Evolutionary conservation across 2,797 vertebrate genomes (phyloP).

Genomic region (Amphiprion clarkii): DNA sequence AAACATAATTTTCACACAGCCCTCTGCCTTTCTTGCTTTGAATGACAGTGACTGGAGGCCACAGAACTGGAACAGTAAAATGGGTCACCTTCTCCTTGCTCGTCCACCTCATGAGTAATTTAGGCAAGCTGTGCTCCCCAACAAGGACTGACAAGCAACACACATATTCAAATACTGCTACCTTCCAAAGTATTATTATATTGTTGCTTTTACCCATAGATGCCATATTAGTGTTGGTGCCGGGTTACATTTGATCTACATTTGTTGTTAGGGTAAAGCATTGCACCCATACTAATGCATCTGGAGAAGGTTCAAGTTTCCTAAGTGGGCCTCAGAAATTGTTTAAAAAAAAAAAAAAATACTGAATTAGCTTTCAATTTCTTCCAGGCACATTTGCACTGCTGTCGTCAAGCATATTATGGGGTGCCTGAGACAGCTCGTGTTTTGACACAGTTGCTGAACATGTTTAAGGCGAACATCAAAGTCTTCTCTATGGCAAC

Average conservation of each 20-base stretch:
- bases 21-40: constrained; percentile 13
- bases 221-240: constrained; percentile 60
- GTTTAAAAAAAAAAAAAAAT: constrained; percentile 47
- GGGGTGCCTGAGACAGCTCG: constrained; percentile 49
- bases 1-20: not conserved
- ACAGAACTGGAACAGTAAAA: constrained; percentile 69
- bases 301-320: constrained; percentile 63
- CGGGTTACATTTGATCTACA: constrained; percentile 37
- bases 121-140: constrained; percentile 49
- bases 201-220: constrained; percentile 49
- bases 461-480: constrained; percentile 61
- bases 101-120: constrained; percentile 74
- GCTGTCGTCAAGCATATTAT: constrained; percentile 43
- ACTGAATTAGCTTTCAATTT: constrained; percentile 44
- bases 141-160: constrained; percentile 31
- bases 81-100: constrained; percentile 68
- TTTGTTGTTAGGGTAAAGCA: constrained; percentile 43
- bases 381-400: constrained; percentile 28
- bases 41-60: constrained; percentile 40
- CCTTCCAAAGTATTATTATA: constrained; percentile 52
- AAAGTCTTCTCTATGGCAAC: constrained; percentile 66
- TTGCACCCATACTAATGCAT: constrained; percentile 47
- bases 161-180: constrained; percentile 30
- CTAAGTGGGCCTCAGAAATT: constrained; percentile 35
- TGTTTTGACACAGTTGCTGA: constrained; percentile 66